A percentile compares a stretch with the other conserved stretches of the same genome.
Conservation (phyloP, 2,113 vertebrate species). For the Cryptoleucopteryx plumbea region DNA sequence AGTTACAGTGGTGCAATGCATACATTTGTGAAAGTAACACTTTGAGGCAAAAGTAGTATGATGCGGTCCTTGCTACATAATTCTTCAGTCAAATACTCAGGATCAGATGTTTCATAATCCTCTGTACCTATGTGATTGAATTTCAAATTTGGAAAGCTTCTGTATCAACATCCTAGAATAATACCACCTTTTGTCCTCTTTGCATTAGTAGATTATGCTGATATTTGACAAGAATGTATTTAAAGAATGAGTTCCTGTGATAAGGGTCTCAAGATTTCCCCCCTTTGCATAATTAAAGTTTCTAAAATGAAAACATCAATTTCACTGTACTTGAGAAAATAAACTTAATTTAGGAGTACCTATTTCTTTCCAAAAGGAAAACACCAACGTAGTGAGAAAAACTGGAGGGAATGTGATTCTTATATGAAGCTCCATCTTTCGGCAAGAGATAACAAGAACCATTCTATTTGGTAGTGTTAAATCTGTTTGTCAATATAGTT, state of each 20-base stretch:
- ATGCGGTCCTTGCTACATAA: neutral
- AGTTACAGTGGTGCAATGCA: neutral
- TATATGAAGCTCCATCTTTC: neutral
- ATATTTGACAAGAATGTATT: neutral
- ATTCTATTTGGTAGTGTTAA: neutral
- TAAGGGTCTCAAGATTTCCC: neutral
- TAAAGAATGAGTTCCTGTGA: neutral
- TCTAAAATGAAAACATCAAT: neutral
- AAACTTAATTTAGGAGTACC: neutral
- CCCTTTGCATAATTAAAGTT: neutral
- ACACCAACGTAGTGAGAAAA: neutral
- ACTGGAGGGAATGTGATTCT: neutral
- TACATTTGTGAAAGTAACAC: neutral
- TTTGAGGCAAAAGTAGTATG: neutral
- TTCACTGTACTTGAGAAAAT: neutral
- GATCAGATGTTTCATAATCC: neutral
- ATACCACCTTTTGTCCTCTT: neutral
- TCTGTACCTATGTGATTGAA: neutral
- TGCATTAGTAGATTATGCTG: neutral
- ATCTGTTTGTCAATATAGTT: neutral
- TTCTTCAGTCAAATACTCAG: neutral
- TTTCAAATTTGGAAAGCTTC: neutral
- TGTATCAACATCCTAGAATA: neutral
- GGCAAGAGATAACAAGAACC: neutral
- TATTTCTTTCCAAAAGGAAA: neutral